Evolutionary conservation across 1,140 invertebrate genomes (phyloP).

Genomic region (Popillia japonica): DNA sequence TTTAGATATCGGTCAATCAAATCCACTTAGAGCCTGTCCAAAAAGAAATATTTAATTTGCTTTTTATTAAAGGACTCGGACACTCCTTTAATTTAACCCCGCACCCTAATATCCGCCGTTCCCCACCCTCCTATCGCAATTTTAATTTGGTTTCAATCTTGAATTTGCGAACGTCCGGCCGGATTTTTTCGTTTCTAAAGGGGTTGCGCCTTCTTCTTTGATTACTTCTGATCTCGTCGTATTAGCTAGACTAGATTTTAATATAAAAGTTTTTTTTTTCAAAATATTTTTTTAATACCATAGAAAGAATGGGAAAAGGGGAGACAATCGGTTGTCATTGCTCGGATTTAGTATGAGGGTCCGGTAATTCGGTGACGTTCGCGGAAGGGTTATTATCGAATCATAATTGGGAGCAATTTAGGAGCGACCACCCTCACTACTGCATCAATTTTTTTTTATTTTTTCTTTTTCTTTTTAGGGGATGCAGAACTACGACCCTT

Average conservation of each 20-base stretch:
- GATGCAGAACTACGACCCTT: too few relatives aligned
- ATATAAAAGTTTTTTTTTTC: not conserved
- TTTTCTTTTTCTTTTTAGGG: too few relatives aligned
- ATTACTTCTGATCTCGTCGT: not conserved
- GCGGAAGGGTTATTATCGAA: not conserved
- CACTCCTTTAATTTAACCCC: not conserved
- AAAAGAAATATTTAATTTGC: slow-evolving; percentile 19
- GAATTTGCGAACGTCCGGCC: not conserved
- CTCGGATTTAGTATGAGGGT: not conserved
- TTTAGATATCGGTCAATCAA: slow-evolving; percentile 4
- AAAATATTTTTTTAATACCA: too few relatives aligned
- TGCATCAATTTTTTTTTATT: too few relatives aligned
- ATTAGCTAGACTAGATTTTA: not conserved
- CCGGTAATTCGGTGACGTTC: not conserved
- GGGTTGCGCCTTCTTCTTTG: not conserved
- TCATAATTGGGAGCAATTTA: slow-evolving; percentile 9
- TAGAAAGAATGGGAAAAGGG: too few relatives aligned
- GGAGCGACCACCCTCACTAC: not conserved
- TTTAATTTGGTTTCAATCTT: slow-evolving; percentile 2
- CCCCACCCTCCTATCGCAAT: not conserved
- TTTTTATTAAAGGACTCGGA: slow-evolving; percentile 4
- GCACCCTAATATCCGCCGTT: not conserved
- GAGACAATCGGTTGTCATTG: too few relatives aligned
- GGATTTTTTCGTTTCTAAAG: not conserved
- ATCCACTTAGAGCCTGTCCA: not conserved